A percentile compares a stretch with the other conserved stretches of the same genome.
phyloP scores from a whole-genome alignment of 2,888 invertebrate species.

The Zygaena filipendulae region DNA sequence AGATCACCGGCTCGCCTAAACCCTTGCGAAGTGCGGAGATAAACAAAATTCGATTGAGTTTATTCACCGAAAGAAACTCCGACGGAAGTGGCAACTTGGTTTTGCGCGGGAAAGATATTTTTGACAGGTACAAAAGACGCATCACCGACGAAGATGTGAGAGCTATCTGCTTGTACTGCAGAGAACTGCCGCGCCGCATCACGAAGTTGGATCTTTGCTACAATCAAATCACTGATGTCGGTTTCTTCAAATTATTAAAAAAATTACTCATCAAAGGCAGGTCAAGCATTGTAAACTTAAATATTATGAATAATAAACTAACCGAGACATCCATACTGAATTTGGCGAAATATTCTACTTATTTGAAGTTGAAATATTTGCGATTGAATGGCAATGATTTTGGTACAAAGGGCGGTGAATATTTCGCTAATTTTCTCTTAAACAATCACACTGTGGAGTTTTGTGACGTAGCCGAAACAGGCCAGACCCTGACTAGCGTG shows the following conservation, averaged over 20 bases:
- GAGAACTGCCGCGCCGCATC: conserved; percentile 44
- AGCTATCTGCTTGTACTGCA: conserved; percentile 56
- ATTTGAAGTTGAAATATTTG: conserved; percentile 56
- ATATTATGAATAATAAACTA: conserved; percentile 68
- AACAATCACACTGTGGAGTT: conserved; percentile 50
- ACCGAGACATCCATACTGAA: conserved; percentile 41
- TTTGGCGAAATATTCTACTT: conserved; percentile 36
- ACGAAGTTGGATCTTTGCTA: conserved; percentile 63
- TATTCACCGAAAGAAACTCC: conserved; percentile 62
- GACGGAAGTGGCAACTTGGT: conserved; percentile 62
- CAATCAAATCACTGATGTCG: conserved; percentile 64
- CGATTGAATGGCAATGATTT: conserved; percentile 70
- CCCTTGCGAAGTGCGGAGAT: conserved; percentile 26
- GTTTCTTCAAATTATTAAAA: conserved; percentile 49
- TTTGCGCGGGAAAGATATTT: conserved; percentile 60
- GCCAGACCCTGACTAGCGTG: conserved; percentile 65
- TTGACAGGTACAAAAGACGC: conserved; percentile 45
- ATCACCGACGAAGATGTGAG: conserved; percentile 56
- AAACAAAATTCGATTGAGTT: conserved; percentile 36
- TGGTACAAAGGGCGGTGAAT: conserved; percentile 59
- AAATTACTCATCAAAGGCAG: conserved; percentile 44
- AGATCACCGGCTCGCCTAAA: conserved; percentile 29
- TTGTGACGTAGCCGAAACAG: conserved; percentile 68
- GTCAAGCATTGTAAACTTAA: conserved; percentile 60
- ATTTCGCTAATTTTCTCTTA: conserved; percentile 55